phyloP scores from a whole-genome alignment of 2,113 vertebrate species.

The Lasiurus cinereus region DNA sequence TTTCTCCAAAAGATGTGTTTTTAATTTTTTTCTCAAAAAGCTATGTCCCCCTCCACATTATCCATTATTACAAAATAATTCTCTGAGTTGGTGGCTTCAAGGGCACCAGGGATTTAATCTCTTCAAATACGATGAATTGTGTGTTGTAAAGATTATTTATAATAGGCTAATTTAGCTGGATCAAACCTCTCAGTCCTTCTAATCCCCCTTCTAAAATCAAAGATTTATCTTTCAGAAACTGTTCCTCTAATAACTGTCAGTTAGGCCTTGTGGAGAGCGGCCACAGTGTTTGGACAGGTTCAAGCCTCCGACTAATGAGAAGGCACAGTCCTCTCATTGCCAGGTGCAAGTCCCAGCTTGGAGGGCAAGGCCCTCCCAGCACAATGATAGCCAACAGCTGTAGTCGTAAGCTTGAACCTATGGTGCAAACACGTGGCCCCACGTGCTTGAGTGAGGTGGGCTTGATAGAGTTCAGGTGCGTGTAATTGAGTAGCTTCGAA shows the following conservation, averaged over 20 bases:
- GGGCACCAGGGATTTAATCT: neutral
- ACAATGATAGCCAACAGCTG: too few relatives aligned
- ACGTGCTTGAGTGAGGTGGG: too few relatives aligned
- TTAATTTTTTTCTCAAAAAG: neutral
- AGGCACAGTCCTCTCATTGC: too few relatives aligned
- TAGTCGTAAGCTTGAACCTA: too few relatives aligned
- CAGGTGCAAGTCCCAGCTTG: too few relatives aligned
- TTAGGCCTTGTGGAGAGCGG: neutral
- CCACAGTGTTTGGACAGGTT: too few relatives aligned
- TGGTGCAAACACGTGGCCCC: too few relatives aligned
- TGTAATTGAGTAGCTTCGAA: too few relatives aligned
- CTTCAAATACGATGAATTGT: neutral
- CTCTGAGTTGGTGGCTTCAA: neutral
- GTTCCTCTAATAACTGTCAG: neutral
- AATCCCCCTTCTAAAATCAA: neutral
- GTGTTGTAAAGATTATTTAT: neutral
- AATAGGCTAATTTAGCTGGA: neutral
- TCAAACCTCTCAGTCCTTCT: neutral
- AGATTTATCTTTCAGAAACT: neutral
- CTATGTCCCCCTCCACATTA: accelerated
- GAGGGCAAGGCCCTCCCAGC: too few relatives aligned
- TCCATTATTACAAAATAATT: neutral
- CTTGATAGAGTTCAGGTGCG: too few relatives aligned
- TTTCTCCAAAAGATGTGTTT: neutral
- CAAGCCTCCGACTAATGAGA: too few relatives aligned